Evolutionary conservation across 2,113 vertebrate species (phyloP).

Genomic region (Nipponia nippon): DNA sequence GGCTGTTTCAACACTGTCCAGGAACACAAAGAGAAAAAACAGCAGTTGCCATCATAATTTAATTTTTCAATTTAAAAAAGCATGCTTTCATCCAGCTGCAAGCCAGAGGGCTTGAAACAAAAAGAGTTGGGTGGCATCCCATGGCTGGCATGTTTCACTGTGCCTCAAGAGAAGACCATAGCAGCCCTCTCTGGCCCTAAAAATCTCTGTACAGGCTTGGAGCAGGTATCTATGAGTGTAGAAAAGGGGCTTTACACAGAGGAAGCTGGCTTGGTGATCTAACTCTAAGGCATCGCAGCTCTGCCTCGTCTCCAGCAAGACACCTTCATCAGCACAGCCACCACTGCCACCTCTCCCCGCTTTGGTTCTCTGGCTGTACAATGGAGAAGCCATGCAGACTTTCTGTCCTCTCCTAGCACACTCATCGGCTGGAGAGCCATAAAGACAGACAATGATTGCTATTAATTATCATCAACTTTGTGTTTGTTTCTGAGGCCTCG

Average conservation of each 20-base stretch:
- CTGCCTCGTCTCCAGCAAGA: rapidly evolving
- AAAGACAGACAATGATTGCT: neutral
- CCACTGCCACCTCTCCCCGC: neutral
- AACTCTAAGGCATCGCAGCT: neutral
- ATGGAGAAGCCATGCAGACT: neutral
- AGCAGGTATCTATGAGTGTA: neutral
- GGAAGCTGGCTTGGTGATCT: neutral
- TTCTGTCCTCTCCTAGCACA: neutral
- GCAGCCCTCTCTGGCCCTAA: neutral
- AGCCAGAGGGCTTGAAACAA: neutral
- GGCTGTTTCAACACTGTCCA: neutral
- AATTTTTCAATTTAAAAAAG: neutral
- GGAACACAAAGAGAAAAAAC: neutral
- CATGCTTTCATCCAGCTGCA: neutral
- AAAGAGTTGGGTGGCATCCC: neutral
- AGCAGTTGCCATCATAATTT: neutral
- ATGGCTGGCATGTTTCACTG: neutral
- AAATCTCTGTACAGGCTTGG: neutral
- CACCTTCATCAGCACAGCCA: neutral
- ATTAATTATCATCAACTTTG: neutral
- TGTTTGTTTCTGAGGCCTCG: neutral
- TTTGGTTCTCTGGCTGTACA: neutral
- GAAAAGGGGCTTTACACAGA: neutral
- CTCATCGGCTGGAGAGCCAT: neutral
- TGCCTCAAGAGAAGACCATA: neutral